Evolutionary conservation across 2,113 vertebrate genomes (phyloP).

Genomic region (Ia io): DNA sequence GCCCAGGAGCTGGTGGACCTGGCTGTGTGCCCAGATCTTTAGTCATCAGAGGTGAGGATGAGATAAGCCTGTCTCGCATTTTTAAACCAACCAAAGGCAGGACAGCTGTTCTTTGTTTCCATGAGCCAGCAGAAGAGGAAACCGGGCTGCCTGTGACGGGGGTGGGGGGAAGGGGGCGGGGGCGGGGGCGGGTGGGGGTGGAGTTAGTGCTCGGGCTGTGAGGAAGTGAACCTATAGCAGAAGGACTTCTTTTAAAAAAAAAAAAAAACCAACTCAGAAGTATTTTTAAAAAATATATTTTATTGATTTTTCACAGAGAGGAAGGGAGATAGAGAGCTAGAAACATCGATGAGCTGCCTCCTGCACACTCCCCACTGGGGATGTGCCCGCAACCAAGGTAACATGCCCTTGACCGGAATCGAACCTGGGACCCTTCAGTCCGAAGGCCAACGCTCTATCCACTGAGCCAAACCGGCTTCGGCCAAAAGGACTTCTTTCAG

Average conservation of each 20-base stretch:
- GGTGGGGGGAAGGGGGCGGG: no score
- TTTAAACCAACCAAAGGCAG: not conserved
- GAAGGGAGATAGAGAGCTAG: no score
- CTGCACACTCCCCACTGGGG: no score
- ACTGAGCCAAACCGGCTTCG: no score
- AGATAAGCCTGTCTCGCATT: not conserved
- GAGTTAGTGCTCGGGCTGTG: not conserved
- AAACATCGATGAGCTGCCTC: no score
- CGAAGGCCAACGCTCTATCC: no score
- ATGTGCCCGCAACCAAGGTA: no score
- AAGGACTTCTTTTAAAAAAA: not conserved
- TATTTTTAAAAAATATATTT: no score
- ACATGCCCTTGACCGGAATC: no score
- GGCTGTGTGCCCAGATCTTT: not conserved
- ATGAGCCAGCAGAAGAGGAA: constrained; percentile 7
- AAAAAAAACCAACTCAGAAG: no score
- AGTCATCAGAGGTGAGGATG: not conserved
- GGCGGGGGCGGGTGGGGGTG: not conserved
- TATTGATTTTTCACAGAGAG: no score
- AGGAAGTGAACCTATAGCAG: not conserved
- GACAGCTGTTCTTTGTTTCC: constrained; percentile 30
- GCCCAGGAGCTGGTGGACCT: not conserved
- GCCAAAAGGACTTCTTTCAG: not conserved
- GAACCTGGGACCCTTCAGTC: no score
- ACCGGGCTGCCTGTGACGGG: not conserved